phyloP scores from a whole-genome alignment of 2,113 vertebrate genomes.

The Anseranas semipalmata region DNA sequence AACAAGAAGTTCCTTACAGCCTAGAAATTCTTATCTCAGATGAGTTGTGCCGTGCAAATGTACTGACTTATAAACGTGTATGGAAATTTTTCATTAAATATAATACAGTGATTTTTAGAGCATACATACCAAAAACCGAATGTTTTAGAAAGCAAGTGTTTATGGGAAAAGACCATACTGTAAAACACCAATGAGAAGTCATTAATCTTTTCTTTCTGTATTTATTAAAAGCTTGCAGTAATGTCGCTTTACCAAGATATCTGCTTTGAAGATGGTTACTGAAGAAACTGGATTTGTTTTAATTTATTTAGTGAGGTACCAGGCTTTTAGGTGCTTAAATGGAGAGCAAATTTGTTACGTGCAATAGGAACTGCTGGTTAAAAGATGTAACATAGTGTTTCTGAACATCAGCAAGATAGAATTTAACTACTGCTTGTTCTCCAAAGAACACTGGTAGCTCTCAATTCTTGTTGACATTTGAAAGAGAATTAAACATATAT shows the following conservation, averaged over 20 bases:
- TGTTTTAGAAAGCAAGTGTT: conserved; percentile 50
- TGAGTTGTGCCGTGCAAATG: neutral
- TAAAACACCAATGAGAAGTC: conserved; percentile 35
- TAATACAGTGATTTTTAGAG: conserved; percentile 39
- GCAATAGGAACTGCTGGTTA: conserved; percentile 80
- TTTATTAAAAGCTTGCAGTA: conserved; percentile 77
- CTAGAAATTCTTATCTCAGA: conserved; percentile 27
- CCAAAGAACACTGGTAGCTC: conserved; percentile 71
- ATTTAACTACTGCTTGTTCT: conserved; percentile 75
- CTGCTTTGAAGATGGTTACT: conserved; percentile 65
- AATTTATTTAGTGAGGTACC: conserved; percentile 82
- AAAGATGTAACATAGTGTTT: conserved; percentile 65
- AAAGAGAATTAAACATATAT: conserved; percentile 63
- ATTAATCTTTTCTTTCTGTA: conserved; percentile 66
- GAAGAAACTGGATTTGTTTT: conserved; percentile 75
- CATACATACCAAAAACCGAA: conserved; percentile 43
- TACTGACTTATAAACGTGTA: neutral
- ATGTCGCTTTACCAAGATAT: conserved; percentile 63
- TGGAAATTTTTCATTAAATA: conserved; percentile 19
- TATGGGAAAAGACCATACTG: conserved; percentile 55
- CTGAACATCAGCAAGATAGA: conserved; percentile 48
- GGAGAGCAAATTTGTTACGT: conserved; percentile 71
- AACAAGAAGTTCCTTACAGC: conserved; percentile 45
- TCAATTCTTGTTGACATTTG: conserved; percentile 58
- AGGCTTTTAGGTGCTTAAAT: conserved; percentile 76